These are phyloP conservation scores for Ctenopoma multispine DNA, from an alignment of 2,797 vertebrate genomes.

Conservation along the genomic window DNA sequence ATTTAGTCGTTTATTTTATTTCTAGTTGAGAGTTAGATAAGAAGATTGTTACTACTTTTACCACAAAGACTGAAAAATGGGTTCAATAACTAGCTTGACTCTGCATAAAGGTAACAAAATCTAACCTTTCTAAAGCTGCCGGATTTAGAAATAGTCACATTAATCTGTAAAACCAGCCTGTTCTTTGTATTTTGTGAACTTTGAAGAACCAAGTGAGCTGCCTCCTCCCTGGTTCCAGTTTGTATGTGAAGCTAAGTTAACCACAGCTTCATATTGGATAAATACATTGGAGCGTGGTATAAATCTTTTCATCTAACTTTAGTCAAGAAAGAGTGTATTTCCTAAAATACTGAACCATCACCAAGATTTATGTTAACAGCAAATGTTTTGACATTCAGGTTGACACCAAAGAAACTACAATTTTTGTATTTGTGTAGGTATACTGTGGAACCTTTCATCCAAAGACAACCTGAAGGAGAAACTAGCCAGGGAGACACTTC, in stretches of 20 bases:
- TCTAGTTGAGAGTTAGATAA: not conserved
- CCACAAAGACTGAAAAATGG: not conserved
- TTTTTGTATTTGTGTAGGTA: slow-evolving; percentile 82
- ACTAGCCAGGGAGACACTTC: slow-evolving; percentile 86
- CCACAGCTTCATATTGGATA: no score
- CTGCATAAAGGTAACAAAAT: no score
- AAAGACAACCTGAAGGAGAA: slow-evolving; percentile 93
- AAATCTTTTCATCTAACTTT: no score
- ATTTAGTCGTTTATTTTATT: no score
- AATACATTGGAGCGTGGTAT: no score
- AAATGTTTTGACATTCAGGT: not conserved
- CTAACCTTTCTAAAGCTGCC: no score
- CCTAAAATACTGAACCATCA: not conserved
- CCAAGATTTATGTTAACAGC: not conserved
- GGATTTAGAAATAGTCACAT: no score
- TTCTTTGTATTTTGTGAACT: no score
- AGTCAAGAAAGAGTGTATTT: not conserved
- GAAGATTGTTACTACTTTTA: not conserved
- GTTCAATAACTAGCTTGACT: not conserved
- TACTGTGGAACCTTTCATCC: slow-evolving; percentile 98
- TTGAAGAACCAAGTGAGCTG: no score
- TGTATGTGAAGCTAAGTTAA: no score
- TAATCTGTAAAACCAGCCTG: no score
- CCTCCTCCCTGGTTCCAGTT: no score
- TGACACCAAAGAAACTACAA: not conserved